Evolutionary conservation across 2,797 vertebrate species (phyloP).

Genomic region (Crocidura indochinensis): DNA sequence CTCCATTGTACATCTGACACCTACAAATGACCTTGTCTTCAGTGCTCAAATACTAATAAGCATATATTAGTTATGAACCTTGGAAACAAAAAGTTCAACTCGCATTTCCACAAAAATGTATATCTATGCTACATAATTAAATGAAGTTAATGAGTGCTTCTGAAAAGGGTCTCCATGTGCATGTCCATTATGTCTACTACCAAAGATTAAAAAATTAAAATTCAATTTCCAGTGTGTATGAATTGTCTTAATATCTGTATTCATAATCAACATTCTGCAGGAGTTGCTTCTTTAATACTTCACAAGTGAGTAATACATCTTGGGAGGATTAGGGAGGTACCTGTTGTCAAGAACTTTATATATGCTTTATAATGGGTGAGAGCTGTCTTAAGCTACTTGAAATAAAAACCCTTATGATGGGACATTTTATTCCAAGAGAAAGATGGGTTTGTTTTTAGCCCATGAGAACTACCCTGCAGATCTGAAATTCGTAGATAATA

Average conservation of each 20-base stretch:
- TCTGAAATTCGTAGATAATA: conserved; percentile 74
- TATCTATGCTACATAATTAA: conserved; percentile 60
- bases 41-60: conserved; percentile 71
- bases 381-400: conserved; percentile 62
- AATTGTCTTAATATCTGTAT: conserved; percentile 76
- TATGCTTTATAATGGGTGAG: conserved; percentile 68
- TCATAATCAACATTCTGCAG: conserved; percentile 75
- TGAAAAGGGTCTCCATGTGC: conserved; percentile 73
- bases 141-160: conserved; percentile 71
- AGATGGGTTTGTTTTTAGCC: conserved; percentile 74
- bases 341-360: conserved; percentile 62
- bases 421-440: conserved; percentile 68
- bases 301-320: conserved; percentile 76
- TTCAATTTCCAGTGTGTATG: conserved; percentile 82
- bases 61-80: conserved; percentile 37
- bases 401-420: conserved; percentile 2
- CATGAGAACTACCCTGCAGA: conserved; percentile 78
- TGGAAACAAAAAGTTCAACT: background rate
- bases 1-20: conserved; percentile 69
- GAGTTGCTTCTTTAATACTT: conserved; percentile 81
- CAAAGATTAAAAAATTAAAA: conserved; percentile 80
- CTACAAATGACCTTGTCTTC: conserved; percentile 72
- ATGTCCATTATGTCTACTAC: conserved; percentile 55
- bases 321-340: conserved; percentile 75
- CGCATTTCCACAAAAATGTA: conserved; percentile 74